Conservation (phyloP, 2,888 invertebrate genomes). For the Pachydiplax longipennis region DNA sequence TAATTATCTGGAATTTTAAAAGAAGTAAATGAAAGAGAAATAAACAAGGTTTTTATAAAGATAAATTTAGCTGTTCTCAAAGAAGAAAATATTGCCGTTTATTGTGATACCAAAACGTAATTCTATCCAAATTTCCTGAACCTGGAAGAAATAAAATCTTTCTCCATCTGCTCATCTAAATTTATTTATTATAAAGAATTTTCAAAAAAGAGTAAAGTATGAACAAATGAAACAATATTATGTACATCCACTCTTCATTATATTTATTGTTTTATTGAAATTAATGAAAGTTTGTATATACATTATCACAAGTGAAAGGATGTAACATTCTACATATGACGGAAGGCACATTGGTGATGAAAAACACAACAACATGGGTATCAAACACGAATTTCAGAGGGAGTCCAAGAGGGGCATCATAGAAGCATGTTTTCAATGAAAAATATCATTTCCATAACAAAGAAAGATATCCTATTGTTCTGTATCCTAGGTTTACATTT, state of each 20-base stretch:
- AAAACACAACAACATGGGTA: neutral
- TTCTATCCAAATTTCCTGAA: too few species aligned
- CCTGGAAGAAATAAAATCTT: too few species aligned
- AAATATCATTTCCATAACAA: neutral
- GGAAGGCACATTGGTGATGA: neutral
- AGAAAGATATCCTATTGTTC: too few species aligned
- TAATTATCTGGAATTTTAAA: too few species aligned
- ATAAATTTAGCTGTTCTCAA: too few species aligned
- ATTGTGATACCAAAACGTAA: too few species aligned
- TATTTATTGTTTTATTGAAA: slow-evolving; percentile 26
- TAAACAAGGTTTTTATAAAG: too few species aligned
- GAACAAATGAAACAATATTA: neutral
- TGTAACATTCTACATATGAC: slow-evolving; percentile 4
- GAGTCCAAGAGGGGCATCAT: neutral
- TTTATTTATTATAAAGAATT: neutral
- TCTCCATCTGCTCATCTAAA: too few species aligned
- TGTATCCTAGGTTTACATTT: neutral
- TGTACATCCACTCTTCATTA: neutral
- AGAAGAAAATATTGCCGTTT: too few species aligned
- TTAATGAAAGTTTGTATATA: slow-evolving; percentile 20
- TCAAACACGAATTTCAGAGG: neutral
- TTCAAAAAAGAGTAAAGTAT: neutral
- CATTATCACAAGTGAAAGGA: slow-evolving; percentile 37
- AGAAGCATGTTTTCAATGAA: neutral
- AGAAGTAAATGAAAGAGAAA: too few species aligned